Base-by-base conservation (phyloP, 2,888 invertebrate species). In the Phasia obesa region DNA sequence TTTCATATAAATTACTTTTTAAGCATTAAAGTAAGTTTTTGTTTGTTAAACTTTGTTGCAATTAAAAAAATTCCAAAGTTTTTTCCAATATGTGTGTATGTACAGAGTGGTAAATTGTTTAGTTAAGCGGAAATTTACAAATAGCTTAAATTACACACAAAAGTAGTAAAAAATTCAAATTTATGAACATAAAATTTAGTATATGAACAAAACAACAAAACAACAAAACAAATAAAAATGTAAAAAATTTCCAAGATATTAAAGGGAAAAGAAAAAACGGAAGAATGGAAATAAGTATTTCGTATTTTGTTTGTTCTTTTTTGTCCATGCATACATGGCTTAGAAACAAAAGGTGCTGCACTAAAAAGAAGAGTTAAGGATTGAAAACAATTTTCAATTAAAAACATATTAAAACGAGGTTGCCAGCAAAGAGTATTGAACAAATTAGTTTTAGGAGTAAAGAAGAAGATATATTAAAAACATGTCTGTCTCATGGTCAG, bases 301-400 rank as follows among this genome's bases (percentile, higher is more conserved):
- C n/a, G 13, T 38, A 53, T 5, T 27, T 71, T 55, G 21, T 65
- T 64, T 55, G 11, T 62, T 25, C 25, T 47, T 44, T 11, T 47
- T 38, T 19, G 23, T 49, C 27, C 42, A 59, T 31, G 42, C 42
- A 59, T 31, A 31, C 55, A 31, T 65, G 42, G 49, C 19, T 59
- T 59, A 49, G 21, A 65, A 65, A 51, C 49, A 65, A 65, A 71
- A 70, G 62, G 53, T 77, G 25, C 47, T 53, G 17, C 7, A 55
- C 6, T 64, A 21, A 64, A 59, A 27, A 59, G 4, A 19, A 71
- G 27, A 49, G 55, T 44, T n/a, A 35, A 55, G 38, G 55, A 78
- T 78, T 78, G 57, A 65, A 71, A 78, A 78, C 78, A 65, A 71
- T 71, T 78, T 78, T 65, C 64, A 71, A 71, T 71, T 78, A 65